Percentiles rank a stretch among this genome's conserved stretches.
phyloP scores from a whole-genome alignment of 2,888 invertebrate species.

The Petrolisthes cinctipes region DNA sequence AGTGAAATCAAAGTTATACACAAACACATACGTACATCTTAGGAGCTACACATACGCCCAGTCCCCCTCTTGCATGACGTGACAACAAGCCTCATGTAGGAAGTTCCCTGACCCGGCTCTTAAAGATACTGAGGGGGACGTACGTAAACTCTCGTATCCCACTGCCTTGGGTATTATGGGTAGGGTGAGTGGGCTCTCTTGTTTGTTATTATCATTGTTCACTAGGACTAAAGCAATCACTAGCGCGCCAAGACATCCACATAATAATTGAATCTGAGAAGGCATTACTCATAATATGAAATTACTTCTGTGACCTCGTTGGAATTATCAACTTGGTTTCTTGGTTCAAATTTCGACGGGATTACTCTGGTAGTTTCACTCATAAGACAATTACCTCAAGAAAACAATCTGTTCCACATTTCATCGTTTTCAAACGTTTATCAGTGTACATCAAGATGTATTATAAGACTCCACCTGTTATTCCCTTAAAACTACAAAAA shows the following conservation, averaged over 20 bases:
- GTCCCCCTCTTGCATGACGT: conserved; percentile 3
- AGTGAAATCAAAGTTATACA: no score
- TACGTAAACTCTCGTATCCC: background rate
- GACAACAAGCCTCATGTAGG: background rate
- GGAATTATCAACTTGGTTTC: background rate
- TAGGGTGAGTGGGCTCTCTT: conserved; percentile 35
- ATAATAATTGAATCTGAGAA: background rate
- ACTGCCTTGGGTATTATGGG: conserved; percentile 34
- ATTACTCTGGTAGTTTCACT: background rate
- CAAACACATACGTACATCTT: background rate
- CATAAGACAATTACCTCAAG: conserved; percentile 39
- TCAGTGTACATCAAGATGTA: conserved; percentile 54
- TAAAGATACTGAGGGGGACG: conserved; percentile 3
- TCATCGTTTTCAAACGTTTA: conserved; percentile 47
- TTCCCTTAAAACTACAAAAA: conserved; percentile 42
- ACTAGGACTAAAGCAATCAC: conserved; percentile 40
- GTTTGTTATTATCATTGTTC: conserved; percentile 34
- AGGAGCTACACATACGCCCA: conserved; percentile 14
- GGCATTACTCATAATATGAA: background rate
- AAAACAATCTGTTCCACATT: conserved; percentile 41
- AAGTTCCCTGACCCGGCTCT: background rate
- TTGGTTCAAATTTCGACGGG: no score
- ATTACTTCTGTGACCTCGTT: background rate
- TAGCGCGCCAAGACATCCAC: conserved; percentile 41
- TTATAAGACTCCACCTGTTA: conserved; percentile 51